phyloP scores from a whole-genome alignment of 2,888 invertebrate genomes.

The Coleophora flavipennella region DNA sequence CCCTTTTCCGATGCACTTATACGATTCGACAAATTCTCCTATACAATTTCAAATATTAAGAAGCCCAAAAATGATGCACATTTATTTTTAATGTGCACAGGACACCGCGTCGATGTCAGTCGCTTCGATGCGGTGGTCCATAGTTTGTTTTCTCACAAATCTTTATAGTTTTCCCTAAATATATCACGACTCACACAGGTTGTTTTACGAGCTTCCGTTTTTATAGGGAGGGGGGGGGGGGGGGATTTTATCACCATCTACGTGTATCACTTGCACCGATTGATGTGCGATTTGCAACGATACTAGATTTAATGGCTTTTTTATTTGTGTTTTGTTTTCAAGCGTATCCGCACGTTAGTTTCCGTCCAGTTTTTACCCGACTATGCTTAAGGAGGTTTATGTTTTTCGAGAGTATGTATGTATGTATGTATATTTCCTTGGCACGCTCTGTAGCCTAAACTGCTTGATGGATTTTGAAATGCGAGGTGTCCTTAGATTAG shows the following conservation, averaged over 20 bases:
- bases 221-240: constrained; percentile 28
- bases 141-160: constrained; percentile 48
- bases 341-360: too few species aligned
- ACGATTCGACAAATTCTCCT: too few species aligned
- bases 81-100: constrained; percentile 33
- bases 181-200: constrained; percentile 44
- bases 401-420: constrained; percentile 17
- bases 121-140: constrained; percentile 60
- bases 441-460: constrained; percentile 5
- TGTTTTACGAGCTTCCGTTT: constrained; percentile 40
- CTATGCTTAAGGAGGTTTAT: neutral
- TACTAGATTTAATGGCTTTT: constrained; percentile 19
- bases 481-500: too few species aligned
- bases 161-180: constrained; percentile 54
- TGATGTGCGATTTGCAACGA: constrained; percentile 21
- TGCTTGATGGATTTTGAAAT: too few species aligned
- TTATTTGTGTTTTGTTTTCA: constrained; percentile 12
- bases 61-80: neutral
- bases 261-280: constrained; percentile 33
- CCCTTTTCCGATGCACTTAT: too few species aligned
- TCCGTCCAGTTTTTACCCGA: too few species aligned
- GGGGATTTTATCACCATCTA: constrained; percentile 31
- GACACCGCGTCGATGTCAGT: constrained; percentile 51
- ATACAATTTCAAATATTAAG: too few species aligned
- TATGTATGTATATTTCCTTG: constrained; percentile 16